Evolutionary conservation across 2,797 vertebrate species (phyloP).

Genomic region (Esox lucius): DNA sequence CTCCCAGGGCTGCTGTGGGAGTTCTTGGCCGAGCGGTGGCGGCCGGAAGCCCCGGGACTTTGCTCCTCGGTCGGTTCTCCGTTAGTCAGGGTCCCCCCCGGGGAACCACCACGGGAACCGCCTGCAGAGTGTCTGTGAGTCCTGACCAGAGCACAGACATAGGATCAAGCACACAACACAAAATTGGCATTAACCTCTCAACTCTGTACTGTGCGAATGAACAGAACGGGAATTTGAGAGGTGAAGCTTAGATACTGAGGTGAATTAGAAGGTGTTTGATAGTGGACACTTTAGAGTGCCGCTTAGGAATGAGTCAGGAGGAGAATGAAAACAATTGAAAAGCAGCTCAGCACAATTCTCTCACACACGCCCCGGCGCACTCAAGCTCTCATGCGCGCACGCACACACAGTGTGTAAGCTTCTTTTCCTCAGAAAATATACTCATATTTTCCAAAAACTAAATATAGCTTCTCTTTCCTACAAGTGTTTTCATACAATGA

Average conservation of each 20-base stretch:
- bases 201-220: background rate
- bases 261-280: background rate
- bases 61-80: conserved; percentile 72
- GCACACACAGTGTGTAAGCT: conserved; percentile 23
- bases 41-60: conserved; percentile 55
- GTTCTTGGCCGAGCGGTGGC: conserved; percentile 70
- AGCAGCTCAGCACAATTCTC: background rate
- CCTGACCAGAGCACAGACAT: conserved; percentile 58
- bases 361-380: background rate
- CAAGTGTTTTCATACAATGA: conserved; percentile 39
- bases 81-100: conserved; percentile 62
- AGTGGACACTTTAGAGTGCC: background rate
- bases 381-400: background rate
- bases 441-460: conserved; percentile 46
- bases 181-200: background rate
- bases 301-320: background rate
- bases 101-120: conserved; percentile 62
- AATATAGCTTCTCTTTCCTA: conserved; percentile 51
- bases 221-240: no score
- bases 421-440: conserved; percentile 29
- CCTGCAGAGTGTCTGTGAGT: conserved; percentile 72
- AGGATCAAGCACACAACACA: background rate
- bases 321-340: background rate
- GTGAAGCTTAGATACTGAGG: background rate
- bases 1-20: conserved; percentile 57